Conservation (phyloP, 2,888 invertebrate genomes). For the Sabatieria punctata region DNA sequence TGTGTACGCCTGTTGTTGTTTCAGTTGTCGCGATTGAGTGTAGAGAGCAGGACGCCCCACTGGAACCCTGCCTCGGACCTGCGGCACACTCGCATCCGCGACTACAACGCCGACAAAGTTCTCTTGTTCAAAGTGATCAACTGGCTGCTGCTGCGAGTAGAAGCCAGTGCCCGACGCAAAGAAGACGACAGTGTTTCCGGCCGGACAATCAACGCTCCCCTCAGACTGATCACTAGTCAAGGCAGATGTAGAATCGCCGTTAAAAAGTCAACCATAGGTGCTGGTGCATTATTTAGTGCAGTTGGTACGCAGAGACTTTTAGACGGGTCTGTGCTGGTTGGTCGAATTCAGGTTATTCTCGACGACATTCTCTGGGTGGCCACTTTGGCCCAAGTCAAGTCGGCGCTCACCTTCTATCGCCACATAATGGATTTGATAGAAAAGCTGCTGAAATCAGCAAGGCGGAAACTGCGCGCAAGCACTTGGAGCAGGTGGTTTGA, state of each 20-base stretch:
- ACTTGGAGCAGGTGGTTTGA: not conserved
- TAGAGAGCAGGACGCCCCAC: constrained; percentile 79
- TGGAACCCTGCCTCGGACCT: constrained; percentile 66
- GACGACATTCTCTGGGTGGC: constrained; percentile 89
- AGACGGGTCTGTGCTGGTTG: constrained; percentile 85
- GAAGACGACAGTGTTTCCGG: not conserved
- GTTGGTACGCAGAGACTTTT: too few relatives aligned
- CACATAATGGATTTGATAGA: constrained; percentile 60
- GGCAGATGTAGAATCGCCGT: constrained; percentile 84
- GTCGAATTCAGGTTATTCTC: constrained; percentile 70
- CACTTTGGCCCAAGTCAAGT: constrained; percentile 28
- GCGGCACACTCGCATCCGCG: constrained; percentile 73
- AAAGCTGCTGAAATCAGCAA: constrained; percentile 45
- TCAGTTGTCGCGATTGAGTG: constrained; percentile 73
- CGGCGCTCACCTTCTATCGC: constrained; percentile 56
- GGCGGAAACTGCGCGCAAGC: constrained; percentile 45
- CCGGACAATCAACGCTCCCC: constrained; percentile 41
- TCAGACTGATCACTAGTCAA: constrained; percentile 77
- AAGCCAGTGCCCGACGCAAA: constrained; percentile 51
- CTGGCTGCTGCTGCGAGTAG: constrained; percentile 91
- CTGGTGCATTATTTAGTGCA: constrained; percentile 1
- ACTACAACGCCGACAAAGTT: constrained; percentile 66
- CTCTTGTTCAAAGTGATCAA: constrained; percentile 85
- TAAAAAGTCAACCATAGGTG: constrained; percentile 49
- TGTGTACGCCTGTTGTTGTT: too few relatives aligned